A percentile compares a stretch with the other conserved stretches of the same genome.
These are phyloP conservation scores for Sycophila sp. DNA, from an alignment of 1,140 invertebrate genomes.

Conservation along the genomic window DNA sequence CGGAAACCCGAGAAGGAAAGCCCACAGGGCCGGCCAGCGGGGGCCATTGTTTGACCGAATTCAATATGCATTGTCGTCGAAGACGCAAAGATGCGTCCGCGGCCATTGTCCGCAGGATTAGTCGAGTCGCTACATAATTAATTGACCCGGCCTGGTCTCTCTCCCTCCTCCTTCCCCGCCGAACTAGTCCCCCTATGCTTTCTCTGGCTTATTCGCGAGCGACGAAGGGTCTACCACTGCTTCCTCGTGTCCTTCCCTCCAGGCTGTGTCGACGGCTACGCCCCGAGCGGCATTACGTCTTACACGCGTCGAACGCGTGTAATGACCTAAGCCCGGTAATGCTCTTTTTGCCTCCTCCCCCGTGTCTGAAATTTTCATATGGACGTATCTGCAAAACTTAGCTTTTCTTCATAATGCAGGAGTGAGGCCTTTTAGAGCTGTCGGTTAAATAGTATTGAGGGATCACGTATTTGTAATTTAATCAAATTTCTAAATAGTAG, in stretches of 20 bases:
- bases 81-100: slow-evolving; percentile 50
- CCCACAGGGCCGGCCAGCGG: neutral
- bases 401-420: too few relatives aligned
- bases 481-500: neutral
- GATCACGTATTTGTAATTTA: too few relatives aligned
- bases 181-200: too few relatives aligned
- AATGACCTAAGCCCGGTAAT: neutral
- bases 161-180: neutral
- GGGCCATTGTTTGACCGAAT: slow-evolving; percentile 54
- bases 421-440: too few relatives aligned
- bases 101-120: slow-evolving; percentile 54
- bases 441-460: too few relatives aligned
- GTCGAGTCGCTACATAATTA: slow-evolving; percentile 60
- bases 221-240: too few relatives aligned
- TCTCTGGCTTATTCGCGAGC: too few relatives aligned
- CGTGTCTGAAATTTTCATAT: too few relatives aligned
- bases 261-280: too few relatives aligned
- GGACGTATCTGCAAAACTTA: too few relatives aligned
- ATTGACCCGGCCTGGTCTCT: slow-evolving; percentile 43
- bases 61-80: slow-evolving; percentile 61
- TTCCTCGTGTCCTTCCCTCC: too few relatives aligned
- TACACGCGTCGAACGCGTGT: neutral
- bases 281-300: neutral
- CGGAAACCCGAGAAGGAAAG: neutral
- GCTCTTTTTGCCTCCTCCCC: neutral